Base-by-base conservation (phyloP, 2,113 vertebrate species). In the Brachyistius frenatus region DNA sequence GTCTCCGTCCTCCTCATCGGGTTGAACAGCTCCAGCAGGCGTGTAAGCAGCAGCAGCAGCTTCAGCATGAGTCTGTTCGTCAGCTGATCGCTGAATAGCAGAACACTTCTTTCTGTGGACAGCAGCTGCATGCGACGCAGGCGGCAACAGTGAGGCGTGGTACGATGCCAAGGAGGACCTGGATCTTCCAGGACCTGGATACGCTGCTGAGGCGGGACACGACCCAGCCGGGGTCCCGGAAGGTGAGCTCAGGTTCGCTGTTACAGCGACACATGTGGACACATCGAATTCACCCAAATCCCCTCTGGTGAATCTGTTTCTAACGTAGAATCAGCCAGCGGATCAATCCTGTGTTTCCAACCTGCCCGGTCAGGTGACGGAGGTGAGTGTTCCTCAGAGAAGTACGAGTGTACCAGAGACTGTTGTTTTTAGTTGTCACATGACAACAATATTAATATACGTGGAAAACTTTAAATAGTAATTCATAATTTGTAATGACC, bases 111-210 rank as follows among this genome's bases (percentile, higher is more conserved):
- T 3, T 11, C 23, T 53, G 3, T 61, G 35, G 4, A 11, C 33
- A 46, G 31, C 33, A 63, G 80, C 56, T 49, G 71, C 7, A 7
- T 10, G 49, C 33, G 71, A 78, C 67, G 91, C 91, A n/a, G 23
- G 63, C 0, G 69, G 39, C 70, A 11, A 32, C 1, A 70, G 31
- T 3, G 93, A 94, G 76, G 41, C 23, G 2, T 95, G 93, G 94
- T 94, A 80, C n/a, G 92, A 94, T 56, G 94, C 94, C 3, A 73
- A 91, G 39, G 94, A 95, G 58, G 75, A 89, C 5, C 62, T 93
- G 79, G 32, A 66, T 15, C 53, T 44, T 46, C 9, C 35, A 41
- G 52, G 4, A 46, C 4, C 32, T 23, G 39, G 13, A 10, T 57
- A 1, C 3, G 41, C 10, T n/a, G 41, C 41, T 37, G 60, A 55